A percentile compares a stretch with the other conserved stretches of the same genome.
Conservation (phyloP, 1,140 invertebrate genomes). For the Oreohelix idahoensis region DNA sequence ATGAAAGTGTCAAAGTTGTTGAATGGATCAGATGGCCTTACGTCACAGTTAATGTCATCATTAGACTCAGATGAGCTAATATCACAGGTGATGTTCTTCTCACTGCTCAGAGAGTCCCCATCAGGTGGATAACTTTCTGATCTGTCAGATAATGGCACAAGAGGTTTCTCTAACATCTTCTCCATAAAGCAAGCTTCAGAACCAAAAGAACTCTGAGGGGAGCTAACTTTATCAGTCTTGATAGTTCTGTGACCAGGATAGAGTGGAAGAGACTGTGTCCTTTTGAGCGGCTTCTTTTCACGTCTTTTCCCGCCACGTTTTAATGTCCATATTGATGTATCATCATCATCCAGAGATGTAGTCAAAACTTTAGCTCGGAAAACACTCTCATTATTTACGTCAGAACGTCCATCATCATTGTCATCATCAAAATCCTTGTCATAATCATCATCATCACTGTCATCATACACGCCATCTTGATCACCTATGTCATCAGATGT, state of each 20-base stretch:
- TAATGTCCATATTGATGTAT: slow-evolving; percentile 12
- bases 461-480: not conserved
- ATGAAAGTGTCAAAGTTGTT: not conserved
- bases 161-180: not conserved
- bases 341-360: slow-evolving; percentile 16
- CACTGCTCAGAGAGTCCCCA: slow-evolving; percentile 21
- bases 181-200: not conserved
- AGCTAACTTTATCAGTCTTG: not conserved
- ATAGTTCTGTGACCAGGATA: not conserved
- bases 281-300: not conserved
- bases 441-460: not conserved
- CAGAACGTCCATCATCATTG: not conserved
- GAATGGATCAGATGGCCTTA: not conserved
- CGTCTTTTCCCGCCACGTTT: not conserved
- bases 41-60: not conserved
- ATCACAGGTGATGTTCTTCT: slow-evolving; percentile 4
- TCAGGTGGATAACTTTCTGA: slow-evolving; percentile 11
- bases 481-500: not conserved
- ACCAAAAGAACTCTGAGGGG: not conserved
- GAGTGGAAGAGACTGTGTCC: not conserved
- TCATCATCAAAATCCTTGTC: not conserved
- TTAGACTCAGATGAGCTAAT: not conserved
- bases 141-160: slow-evolving; percentile 5
- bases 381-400: slow-evolving; percentile 12
- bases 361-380: slow-evolving; percentile 12